Conservation (phyloP, 1,140 invertebrate species). For the Conus ventricosus region DNA sequence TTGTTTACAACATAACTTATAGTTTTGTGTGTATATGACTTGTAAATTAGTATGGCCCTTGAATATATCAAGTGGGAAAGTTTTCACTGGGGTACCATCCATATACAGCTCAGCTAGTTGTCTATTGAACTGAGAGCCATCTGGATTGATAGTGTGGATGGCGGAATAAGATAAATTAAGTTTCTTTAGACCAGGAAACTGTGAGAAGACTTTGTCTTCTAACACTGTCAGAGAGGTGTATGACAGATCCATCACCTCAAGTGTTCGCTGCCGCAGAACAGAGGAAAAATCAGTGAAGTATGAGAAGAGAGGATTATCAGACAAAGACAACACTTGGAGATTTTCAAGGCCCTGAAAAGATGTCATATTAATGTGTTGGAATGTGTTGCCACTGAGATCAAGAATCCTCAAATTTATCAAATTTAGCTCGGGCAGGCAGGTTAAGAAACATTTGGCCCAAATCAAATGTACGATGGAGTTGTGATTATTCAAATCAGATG, state of each 20-base stretch:
- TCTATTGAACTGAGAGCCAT: constrained; percentile 33
- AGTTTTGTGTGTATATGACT: constrained; percentile 32
- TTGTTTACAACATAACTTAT: too few relatives aligned
- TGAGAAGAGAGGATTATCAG: not conserved
- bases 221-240: not conserved
- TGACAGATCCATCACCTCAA: not conserved
- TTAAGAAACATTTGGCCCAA: not conserved
- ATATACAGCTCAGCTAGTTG: constrained; percentile 26
- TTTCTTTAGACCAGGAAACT: not conserved
- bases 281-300: too few relatives aligned
- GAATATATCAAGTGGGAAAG: not conserved
- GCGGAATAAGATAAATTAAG: constrained; percentile 34
- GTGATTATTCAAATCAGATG: not conserved
- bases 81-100: not conserved
- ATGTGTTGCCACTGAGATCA: constrained; percentile 35
- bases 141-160: constrained; percentile 2
- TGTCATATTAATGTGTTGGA: not conserved
- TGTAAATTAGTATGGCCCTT: not conserved
- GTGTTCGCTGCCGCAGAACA: too few relatives aligned
- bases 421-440: not conserved
- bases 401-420: not conserved
- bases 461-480: not conserved
- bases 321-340: constrained; percentile 23
- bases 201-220: not conserved
- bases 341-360: constrained; percentile 17